These are phyloP conservation scores for Acanthurus lineatus DNA, from an alignment of 2,797 vertebrate species.

Conservation along the genomic window DNA sequence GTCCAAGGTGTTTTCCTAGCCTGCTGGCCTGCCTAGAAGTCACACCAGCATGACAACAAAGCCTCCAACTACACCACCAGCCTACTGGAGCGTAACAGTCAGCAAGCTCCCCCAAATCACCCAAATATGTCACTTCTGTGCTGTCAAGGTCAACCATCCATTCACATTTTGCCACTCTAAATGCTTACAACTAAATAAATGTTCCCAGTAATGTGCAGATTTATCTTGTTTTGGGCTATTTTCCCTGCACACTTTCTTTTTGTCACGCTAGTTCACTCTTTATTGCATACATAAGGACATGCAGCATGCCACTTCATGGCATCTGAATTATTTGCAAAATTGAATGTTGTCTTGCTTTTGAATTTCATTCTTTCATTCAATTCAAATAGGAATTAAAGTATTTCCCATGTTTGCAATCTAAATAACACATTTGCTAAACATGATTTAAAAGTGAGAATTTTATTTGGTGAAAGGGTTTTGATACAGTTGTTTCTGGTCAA, in stretches of 20 bases:
- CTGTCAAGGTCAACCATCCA: conserved; percentile 70
- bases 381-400: not conserved
- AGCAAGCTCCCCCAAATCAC: conserved; percentile 70
- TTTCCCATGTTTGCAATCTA: not conserved
- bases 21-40: conserved; percentile 32
- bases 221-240: conserved; percentile 37
- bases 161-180: conserved; percentile 57
- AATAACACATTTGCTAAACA: not conserved
- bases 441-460: not conserved
- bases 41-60: conserved; percentile 53
- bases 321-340: conserved; percentile 21
- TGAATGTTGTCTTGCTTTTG: not conserved
- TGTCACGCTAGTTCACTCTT: conserved; percentile 29
- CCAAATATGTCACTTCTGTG: conserved; percentile 80
- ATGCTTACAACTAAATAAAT: conserved; percentile 62
- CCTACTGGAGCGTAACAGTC: conserved; percentile 70
- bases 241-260: conserved; percentile 16
- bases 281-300: not conserved
- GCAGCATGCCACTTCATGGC: not conserved
- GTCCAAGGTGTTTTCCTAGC: conserved; percentile 65
- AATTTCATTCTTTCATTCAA: not conserved
- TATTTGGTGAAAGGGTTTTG: not conserved
- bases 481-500: not conserved
- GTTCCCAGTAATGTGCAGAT: conserved; percentile 43
- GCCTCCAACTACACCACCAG: conserved; percentile 58